These are phyloP conservation scores for Hyposmocoma kahamanoa DNA, from an alignment of 1,140 invertebrate species.

Conservation along the genomic window DNA sequence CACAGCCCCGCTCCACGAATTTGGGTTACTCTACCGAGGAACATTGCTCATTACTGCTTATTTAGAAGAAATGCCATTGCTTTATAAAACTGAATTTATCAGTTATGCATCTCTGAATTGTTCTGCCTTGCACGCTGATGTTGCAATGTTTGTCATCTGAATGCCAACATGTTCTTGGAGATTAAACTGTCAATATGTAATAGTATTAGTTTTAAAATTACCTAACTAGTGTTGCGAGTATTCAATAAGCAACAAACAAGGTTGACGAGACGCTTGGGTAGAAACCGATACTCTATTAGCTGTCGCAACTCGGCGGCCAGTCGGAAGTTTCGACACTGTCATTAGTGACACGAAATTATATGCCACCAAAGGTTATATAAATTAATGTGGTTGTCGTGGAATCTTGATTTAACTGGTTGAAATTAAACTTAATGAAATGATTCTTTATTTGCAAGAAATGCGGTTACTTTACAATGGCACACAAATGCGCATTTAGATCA, in stretches of 20 bases:
- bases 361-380: slow-evolving; percentile 39
- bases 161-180: slow-evolving; percentile 10
- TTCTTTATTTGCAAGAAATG: too few species aligned
- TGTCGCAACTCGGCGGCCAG: slow-evolving; percentile 37
- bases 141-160: slow-evolving; percentile 8
- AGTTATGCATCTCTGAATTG: too few species aligned
- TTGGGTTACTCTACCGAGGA: slow-evolving; percentile 41
- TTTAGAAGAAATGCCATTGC: slow-evolving; percentile 22
- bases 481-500: too few species aligned
- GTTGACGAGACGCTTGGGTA: slow-evolving; percentile 41
- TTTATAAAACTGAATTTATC: too few species aligned
- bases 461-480: too few species aligned
- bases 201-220: slow-evolving; percentile 38
- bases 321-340: slow-evolving; percentile 58
- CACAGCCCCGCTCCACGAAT: slow-evolving; percentile 51
- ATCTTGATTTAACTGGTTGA: too few species aligned
- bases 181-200: slow-evolving; percentile 17
- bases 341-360: slow-evolving; percentile 32
- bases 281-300: slow-evolving; percentile 37
- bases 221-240: slow-evolving; percentile 47
- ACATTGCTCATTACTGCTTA: slow-evolving; percentile 25
- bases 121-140: too few species aligned
- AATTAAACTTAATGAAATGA: too few species aligned
- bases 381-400: slow-evolving; percentile 27
- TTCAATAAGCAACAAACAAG: slow-evolving; percentile 28